Base-by-base conservation (phyloP, 2,797 vertebrate genomes). In the Borostomias antarcticus region DNA sequence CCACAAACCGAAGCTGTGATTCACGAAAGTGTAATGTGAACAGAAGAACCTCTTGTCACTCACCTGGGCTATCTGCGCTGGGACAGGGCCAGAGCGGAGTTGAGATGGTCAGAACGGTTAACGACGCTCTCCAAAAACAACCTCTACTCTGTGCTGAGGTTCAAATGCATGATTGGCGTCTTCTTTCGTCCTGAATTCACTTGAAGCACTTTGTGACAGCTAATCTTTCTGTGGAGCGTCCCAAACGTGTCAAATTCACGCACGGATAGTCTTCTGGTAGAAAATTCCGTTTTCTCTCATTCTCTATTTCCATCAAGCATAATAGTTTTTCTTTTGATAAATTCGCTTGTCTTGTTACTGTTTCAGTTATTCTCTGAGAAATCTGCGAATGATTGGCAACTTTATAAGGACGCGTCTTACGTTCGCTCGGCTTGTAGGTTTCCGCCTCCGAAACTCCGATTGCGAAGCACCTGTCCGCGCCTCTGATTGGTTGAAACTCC, bases 391-490 rank as follows among this genome's bases (percentile, higher is more conserved):
- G 58, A 63, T n/a, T 66, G 68, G 63, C 53, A 85, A 48, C 62
- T 82, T 77, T 84, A 85, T 84, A 51, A 83, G 81, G 78, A 61
- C 68, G 71, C 50, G 72, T 64, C 75, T 75, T 15, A 35, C 64
- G 5, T 61, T 28, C 21, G 74, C 76, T 64, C 63, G 75, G 78
- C 82, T 71, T 63, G 75, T 81, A 86, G 76, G 89, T 91, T 86
- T 91, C 86, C 89, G 82, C 89, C 91, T 89, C 88, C 87, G 89
- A 92, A 91, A 91, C 89, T 88, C 75, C 13, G 2, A 26, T 65
- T 65, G 51, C 29, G 29, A 45, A 60, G 68, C 86, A 92, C 91
- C 30, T 56, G 53, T 56, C 53, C 53, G n/a, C 7, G 53, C 29
- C 53, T 10, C 29, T 56, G 28, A 56, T 56, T 56, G 53, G 53